Evolutionary conservation across 2,113 vertebrate species (phyloP).

Genomic region (Gallinago paraguaiae): DNA sequence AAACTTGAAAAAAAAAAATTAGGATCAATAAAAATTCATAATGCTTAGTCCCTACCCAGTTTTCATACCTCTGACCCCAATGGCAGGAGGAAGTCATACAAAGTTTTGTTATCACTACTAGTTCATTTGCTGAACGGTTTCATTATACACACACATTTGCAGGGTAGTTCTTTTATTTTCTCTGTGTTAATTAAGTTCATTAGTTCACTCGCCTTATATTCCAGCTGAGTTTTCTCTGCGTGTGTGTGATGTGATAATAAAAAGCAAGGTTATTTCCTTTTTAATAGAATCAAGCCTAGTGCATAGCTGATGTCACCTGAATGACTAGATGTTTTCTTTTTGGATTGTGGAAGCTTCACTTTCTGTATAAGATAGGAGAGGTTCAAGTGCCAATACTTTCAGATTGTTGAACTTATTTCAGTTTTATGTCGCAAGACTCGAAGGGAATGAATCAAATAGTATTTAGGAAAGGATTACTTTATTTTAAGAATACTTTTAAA

Average conservation of each 20-base stretch:
- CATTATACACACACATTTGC: neutral
- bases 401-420: neutral
- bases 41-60: neutral
- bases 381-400: neutral
- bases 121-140: neutral
- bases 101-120: neutral
- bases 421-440: neutral
- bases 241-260: neutral
- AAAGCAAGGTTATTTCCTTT: neutral
- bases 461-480: slow-evolving; percentile 1
- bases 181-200: neutral
- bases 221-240: neutral
- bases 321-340: neutral
- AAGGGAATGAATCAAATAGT: neutral
- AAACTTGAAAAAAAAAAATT: neutral
- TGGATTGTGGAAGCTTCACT: neutral
- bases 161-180: neutral
- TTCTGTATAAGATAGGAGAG: neutral
- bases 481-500: neutral
- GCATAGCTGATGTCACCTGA: neutral
- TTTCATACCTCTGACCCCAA: neutral
- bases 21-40: neutral
- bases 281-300: neutral
- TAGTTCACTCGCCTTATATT: neutral
- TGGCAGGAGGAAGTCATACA: neutral